These are phyloP conservation scores for Drosophila neonasuta DNA, from an alignment of 2,888 invertebrate species.

Conservation along the genomic window DNA sequence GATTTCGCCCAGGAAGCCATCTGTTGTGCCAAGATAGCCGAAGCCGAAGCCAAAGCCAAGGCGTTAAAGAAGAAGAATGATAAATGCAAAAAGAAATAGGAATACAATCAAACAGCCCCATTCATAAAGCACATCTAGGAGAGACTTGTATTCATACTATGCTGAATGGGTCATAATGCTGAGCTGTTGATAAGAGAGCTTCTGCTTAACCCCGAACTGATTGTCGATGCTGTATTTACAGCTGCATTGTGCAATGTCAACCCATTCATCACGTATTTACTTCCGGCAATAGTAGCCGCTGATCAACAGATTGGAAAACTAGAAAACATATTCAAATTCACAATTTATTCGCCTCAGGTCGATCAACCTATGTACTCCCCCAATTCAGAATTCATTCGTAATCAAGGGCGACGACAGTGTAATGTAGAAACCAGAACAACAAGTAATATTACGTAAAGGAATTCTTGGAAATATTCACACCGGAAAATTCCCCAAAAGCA, in stretches of 20 bases:
- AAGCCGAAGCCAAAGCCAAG: neutral
- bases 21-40: neutral
- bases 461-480: neutral
- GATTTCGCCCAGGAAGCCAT: constrained; percentile 91
- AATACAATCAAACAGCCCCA: neutral
- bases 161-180: constrained; percentile 9
- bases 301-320: neutral
- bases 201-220: neutral
- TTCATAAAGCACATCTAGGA: neutral
- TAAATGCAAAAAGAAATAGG: neutral
- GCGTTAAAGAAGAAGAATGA: neutral
- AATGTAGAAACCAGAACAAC: constrained; percentile 2
- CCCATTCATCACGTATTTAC: neutral
- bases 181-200: constrained; percentile 2
- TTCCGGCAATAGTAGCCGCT: neutral
- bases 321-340: neutral
- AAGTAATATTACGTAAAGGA: neutral
- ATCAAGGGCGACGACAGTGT: neutral
- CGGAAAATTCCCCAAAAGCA: constrained; percentile 2
- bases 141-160: constrained; percentile 1
- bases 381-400: neutral
- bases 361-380: constrained; percentile 2
- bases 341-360: neutral
- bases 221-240: neutral
- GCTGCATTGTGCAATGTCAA: neutral